Evolutionary conservation across 2,888 invertebrate genomes (phyloP).

Genomic region (Tachystola acroxantha): DNA sequence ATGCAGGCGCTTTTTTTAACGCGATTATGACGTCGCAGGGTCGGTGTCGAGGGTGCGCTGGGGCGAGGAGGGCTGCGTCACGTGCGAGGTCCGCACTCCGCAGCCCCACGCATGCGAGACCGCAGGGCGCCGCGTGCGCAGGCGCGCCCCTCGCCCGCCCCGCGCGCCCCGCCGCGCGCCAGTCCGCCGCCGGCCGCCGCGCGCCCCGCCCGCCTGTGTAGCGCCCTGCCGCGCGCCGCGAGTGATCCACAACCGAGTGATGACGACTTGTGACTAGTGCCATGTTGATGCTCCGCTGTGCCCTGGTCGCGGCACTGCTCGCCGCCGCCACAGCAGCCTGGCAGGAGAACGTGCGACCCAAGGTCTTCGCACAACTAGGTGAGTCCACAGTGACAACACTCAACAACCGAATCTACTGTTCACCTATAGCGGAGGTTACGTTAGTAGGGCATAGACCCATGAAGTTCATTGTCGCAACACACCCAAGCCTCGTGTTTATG

Average conservation of each 20-base stretch:
- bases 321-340: constrained; percentile 82
- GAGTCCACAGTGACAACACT: constrained; percentile 68
- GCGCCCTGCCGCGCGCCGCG: constrained; percentile 50
- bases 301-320: constrained; percentile 73
- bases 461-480: constrained; percentile 32
- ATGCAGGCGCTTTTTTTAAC: constrained; percentile 74
- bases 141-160: constrained; percentile 63
- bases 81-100: constrained; percentile 76
- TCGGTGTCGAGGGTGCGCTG: constrained; percentile 52
- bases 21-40: constrained; percentile 73
- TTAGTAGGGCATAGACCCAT: constrained; percentile 31
- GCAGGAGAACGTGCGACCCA: constrained; percentile 95
- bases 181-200: constrained; percentile 76
- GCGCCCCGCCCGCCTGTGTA: constrained; percentile 55
- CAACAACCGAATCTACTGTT: constrained; percentile 41
- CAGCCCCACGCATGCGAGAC: constrained; percentile 77
- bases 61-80: constrained; percentile 76
- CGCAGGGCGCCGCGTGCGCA: constrained; percentile 68
- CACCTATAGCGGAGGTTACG: constrained; percentile 44
- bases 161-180: constrained; percentile 62
- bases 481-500: constrained; percentile 53
- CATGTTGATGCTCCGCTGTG: constrained; percentile 72
- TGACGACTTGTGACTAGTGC: constrained; percentile 76
- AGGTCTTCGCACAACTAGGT: constrained; percentile 96
- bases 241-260: constrained; percentile 61